A percentile compares a stretch with the other conserved stretches of the same genome.
phyloP scores from a whole-genome alignment of 1,140 invertebrate genomes.

The Hylaeus anthracinus region DNA sequence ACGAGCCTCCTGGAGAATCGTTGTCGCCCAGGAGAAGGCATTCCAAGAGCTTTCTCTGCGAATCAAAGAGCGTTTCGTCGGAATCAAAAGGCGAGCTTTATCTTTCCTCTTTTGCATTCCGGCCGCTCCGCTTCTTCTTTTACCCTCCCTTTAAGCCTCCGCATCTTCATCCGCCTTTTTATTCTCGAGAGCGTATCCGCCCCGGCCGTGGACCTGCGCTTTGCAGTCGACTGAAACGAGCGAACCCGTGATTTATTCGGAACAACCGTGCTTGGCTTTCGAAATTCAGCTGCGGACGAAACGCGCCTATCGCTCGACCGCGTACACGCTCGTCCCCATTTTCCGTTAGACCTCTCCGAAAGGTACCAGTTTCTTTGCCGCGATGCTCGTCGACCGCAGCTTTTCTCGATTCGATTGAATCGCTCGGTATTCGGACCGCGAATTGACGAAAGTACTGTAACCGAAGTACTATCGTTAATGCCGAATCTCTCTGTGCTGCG shows the following conservation, averaged over 20 bases:
- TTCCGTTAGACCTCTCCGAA: constrained; percentile 1
- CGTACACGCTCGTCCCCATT: constrained; percentile 22
- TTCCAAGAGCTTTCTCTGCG: background rate
- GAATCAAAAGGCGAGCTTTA: constrained; percentile 23
- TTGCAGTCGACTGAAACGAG: constrained; percentile 36
- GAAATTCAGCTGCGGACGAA: constrained; percentile 51
- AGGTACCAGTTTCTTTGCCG: background rate
- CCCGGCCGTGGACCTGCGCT: constrained; percentile 14
- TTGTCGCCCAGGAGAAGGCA: background rate
- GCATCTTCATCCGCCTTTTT: background rate
- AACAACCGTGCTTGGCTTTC: constrained; percentile 65
- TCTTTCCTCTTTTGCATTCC: constrained; percentile 12
- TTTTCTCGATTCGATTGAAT: background rate
- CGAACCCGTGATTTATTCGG: constrained; percentile 70
- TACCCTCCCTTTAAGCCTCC: background rate
- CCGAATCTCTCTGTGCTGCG: too few species aligned
- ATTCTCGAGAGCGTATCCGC: constrained; percentile 42
- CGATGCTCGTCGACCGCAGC: background rate
- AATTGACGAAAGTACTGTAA: background rate
- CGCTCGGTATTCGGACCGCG: background rate
- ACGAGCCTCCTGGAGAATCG: constrained; percentile 1
- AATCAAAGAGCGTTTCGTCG: constrained; percentile 17
- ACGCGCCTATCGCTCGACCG: constrained; percentile 24
- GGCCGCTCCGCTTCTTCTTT: background rate
- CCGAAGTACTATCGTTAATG: too few species aligned